Base-by-base conservation (phyloP, 2,113 vertebrate genomes). In the Bambusicola thoracicus region DNA sequence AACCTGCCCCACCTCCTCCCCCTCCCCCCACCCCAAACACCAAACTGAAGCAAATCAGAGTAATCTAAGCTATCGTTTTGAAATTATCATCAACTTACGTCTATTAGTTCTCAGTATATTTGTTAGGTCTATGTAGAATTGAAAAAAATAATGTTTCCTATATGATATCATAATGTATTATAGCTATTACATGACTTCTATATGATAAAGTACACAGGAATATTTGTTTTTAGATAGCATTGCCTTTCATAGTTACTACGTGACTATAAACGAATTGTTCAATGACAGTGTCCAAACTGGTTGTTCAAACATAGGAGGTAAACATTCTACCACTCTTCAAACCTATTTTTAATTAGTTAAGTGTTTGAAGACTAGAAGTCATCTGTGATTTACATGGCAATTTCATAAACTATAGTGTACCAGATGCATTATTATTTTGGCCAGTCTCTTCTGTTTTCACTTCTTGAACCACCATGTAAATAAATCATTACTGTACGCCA, bases 401-500 rank as follows among this genome's bases (percentile, higher is more conserved):
- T 78, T 96, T 85, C 34, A 88, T 15, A 94, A 93, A 83, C 34
- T 67, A 74, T 46, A 77, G 20, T 43, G 25, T 65, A 90, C 83
- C 76, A 90, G 76, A 93, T 5, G 1, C 32, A 51, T 6, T 38
- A 92, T 82, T 92, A 82, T 93, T 93, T 90, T 92, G 87, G 82
- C 61, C 72, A 89, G 59, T 83, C 49, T 87, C 82, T 48, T 74
- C 68, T 95, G 59, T 74, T 94, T 90, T 94, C 79, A 83, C 19
- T 74, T 88, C 68, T 83, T 85, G 49, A 30, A 77, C 61, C 41
- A 70, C 76, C 83, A 38, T 55, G 46, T 85, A 96, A 95, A 95
- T 87, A 95, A 95, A 93, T 59, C 82, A 74, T 74, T 59, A 81
- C 3, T 90, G 65, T 90, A 85, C 75, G 85, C 72, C 80, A 93